A percentile compares a stretch with the other conserved stretches of the same genome.
Evolutionary conservation across 1,140 invertebrate genomes (phyloP).

Genomic region (Zaprionus ornatus): DNA sequence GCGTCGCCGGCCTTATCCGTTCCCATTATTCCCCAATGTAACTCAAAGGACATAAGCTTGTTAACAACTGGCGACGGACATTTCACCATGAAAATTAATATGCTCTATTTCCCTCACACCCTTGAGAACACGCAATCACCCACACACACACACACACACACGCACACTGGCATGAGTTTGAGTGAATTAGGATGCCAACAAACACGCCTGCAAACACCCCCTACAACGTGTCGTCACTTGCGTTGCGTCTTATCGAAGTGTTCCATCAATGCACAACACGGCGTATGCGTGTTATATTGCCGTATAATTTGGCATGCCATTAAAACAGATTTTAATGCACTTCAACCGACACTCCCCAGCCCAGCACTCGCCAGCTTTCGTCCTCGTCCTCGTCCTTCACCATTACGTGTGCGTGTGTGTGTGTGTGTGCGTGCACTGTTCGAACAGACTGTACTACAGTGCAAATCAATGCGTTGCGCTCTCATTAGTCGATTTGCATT

Average conservation of each 20-base stretch:
- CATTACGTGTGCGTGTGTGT: background rate
- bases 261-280: slow-evolving; percentile 52
- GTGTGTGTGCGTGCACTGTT: background rate
- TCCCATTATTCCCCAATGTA: background rate
- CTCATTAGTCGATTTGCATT: slow-evolving; percentile 78
- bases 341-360: background rate
- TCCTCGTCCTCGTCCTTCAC: slow-evolving; percentile 19
- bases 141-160: slow-evolving; percentile 31
- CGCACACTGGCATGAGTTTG: slow-evolving; percentile 12
- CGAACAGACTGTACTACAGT: background rate
- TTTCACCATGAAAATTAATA: slow-evolving; percentile 34
- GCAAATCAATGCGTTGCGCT: slow-evolving; percentile 59
- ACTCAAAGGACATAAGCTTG: slow-evolving; percentile 29
- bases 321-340: slow-evolving; percentile 58
- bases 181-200: slow-evolving; percentile 47
- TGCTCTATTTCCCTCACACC: slow-evolving; percentile 24
- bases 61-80: slow-evolving; percentile 31
- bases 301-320: slow-evolving; percentile 59
- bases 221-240: background rate
- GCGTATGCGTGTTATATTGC: slow-evolving; percentile 52
- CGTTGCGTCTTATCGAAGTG: slow-evolving; percentile 42
- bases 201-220: slow-evolving; percentile 3
- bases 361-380: slow-evolving; percentile 47
- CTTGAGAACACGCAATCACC: background rate
- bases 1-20: background rate